Base-by-base conservation (phyloP, 2,888 invertebrate species). In the Oscheius sp. region DNA sequence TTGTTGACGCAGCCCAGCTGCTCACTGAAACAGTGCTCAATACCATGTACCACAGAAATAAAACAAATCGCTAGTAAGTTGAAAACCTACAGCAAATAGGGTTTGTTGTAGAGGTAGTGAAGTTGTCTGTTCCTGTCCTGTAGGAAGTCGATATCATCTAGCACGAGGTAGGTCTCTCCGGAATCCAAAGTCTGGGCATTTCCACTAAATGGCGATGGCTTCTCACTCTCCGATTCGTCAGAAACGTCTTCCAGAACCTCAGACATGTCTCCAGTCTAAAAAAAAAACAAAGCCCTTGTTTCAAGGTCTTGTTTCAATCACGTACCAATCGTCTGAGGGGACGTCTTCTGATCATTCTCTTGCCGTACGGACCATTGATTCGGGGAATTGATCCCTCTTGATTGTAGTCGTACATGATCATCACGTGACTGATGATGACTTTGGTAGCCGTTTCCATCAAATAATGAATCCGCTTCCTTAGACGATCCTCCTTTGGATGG, bases 341-440 rank as follows among this genome's bases (percentile, higher is more conserved):
- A 13, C 74, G 58, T 53, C 77, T 70, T 47, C 74, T 72, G n/a
- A 75, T 60, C 63, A 73, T 76, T 70, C 80, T 33, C 50, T 79
- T 78, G 50, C 77, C 63, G 70, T 81, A 79, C 47, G 78, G 75
- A n/a, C 80, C 80, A 55, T 78, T 79, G 59, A 84, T 73, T 50
- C 76, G 68, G n/a, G 84, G 84, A 4, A 81, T 59, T 9, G 77
- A 70, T 51, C 84, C 84, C 42, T 84, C 84, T 21, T 55, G 32
- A 55, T 79, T 81, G 76, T 82, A 84, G 65, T 84, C 84, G 62
- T 82, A 84, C 63, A 84, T 78, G 60, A 82, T 78, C 63, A 82
- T 78, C 3, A 79, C 81, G 62, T 82, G 81, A 60, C 82, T 81
- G 50, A 84, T 76, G 33, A 84, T 79, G 7, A 75, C 65, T 65